Conservation (phyloP, 2,888 invertebrate genomes). For the Cephus runcator region DNA sequence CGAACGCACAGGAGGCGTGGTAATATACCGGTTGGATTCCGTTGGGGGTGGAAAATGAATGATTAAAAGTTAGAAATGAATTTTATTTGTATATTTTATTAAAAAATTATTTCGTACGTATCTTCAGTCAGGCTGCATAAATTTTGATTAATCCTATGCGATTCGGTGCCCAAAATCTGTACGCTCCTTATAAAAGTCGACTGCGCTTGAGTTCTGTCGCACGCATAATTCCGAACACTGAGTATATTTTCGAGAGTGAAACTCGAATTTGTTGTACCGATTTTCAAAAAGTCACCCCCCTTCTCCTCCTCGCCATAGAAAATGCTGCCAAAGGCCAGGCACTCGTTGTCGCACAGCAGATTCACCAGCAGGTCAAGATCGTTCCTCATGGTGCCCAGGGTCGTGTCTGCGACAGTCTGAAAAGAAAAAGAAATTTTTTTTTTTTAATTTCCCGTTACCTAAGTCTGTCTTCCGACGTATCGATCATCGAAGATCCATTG, state of each 20-base stretch:
- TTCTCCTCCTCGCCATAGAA: slow-evolving; percentile 29
- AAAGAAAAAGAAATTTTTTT: not conserved
- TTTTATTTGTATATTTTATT: not conserved
- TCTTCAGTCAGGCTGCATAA: slow-evolving; percentile 20
- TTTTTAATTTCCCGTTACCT: no score
- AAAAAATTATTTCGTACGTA: not conserved
- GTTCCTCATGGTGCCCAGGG: slow-evolving; percentile 22
- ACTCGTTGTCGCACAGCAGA: slow-evolving; percentile 20
- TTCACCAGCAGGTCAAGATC: slow-evolving; percentile 34
- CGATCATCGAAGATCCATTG: no score
- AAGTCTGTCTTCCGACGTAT: no score
- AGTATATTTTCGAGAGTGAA: slow-evolving; percentile 24
- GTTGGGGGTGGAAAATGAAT: no score
- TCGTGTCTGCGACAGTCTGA: slow-evolving; percentile 27
- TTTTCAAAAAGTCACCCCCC: slow-evolving; percentile 20
- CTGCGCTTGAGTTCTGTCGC: slow-evolving; percentile 8
- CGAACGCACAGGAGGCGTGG: no score
- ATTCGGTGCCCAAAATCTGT: slow-evolving; percentile 22
- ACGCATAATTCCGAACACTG: slow-evolving; percentile 15
- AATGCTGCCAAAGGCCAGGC: slow-evolving; percentile 34
- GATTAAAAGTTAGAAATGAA: no score
- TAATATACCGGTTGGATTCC: no score
- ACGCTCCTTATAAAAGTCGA: slow-evolving; percentile 24
- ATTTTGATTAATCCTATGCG: slow-evolving; percentile 13
- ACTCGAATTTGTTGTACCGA: slow-evolving; percentile 15